A percentile compares a stretch with the other conserved stretches of the same genome.
These are phyloP conservation scores for Gryllus longicercus DNA, from an alignment of 2,888 invertebrate genomes.

Conservation along the genomic window DNA sequence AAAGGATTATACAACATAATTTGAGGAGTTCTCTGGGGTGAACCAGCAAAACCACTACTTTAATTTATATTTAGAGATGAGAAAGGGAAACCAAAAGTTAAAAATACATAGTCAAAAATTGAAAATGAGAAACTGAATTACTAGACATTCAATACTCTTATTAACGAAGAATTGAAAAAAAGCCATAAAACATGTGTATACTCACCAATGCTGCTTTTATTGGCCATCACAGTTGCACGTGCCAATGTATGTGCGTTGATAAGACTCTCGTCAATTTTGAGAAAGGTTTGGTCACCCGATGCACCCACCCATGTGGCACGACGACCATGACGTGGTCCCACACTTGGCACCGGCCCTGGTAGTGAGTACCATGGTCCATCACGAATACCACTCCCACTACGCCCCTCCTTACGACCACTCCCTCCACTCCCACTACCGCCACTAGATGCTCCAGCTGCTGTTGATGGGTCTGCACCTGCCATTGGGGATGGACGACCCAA, in stretches of 20 bases:
- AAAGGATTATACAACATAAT: no score
- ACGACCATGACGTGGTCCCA: constrained; percentile 81
- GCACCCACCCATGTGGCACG: constrained; percentile 92
- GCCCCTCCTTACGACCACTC: constrained; percentile 32
- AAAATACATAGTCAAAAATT: no score
- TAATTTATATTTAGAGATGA: no score
- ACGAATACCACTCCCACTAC: constrained; percentile 44
- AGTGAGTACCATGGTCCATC: constrained; percentile 66
- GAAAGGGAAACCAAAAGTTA: no score
- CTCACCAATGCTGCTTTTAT: constrained; percentile 77
- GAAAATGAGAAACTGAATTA: no score
- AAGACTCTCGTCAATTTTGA: constrained; percentile 87
- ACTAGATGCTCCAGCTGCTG: constrained; percentile 55
- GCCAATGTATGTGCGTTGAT: constrained; percentile 86
- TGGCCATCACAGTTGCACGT: constrained; percentile 85
- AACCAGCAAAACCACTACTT: no score
- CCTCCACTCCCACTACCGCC: neutral
- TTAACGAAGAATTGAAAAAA: neutral
- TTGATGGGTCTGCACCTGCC: constrained; percentile 30
- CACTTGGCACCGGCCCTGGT: constrained; percentile 71
- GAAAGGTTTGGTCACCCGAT: constrained; percentile 92
- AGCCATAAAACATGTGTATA: constrained; percentile 30
- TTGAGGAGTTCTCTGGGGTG: no score
- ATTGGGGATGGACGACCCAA: constrained; percentile 52
- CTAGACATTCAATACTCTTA: no score